phyloP scores from a whole-genome alignment of 2,113 vertebrate species.

The Vireo altiloquus region DNA sequence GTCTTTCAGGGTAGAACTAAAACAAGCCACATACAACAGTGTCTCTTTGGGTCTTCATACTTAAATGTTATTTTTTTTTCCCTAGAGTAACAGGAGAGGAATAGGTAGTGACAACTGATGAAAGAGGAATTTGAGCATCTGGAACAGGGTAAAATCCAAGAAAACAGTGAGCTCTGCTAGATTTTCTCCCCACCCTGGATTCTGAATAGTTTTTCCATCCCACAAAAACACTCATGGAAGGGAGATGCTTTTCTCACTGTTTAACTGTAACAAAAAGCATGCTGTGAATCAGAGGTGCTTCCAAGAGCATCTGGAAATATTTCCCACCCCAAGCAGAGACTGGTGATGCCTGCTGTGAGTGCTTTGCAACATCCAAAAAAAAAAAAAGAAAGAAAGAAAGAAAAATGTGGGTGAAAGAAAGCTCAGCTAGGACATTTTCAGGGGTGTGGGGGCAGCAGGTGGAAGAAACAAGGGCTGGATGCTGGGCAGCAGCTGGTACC shows the following conservation, averaged over 20 bases:
- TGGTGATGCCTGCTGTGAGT: background rate
- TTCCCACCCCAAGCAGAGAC: background rate
- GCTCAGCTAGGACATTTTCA: background rate
- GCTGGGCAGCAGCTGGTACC: background rate
- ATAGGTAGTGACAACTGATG: background rate
- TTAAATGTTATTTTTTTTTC: background rate
- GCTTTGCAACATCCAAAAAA: background rate
- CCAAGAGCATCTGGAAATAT: slow-evolving; percentile 46
- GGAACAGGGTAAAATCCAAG: background rate
- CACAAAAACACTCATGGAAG: background rate
- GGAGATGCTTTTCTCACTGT: background rate
- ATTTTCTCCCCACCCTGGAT: background rate
- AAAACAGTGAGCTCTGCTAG: background rate
- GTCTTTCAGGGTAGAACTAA: background rate
- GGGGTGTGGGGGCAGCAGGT: background rate
- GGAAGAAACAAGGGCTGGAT: background rate
- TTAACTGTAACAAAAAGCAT: background rate
- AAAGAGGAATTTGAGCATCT: slow-evolving; percentile 18
- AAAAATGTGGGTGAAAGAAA: background rate
- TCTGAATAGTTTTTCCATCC: slow-evolving; percentile 21
- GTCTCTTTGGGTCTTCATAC: background rate
- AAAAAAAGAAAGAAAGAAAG: background rate
- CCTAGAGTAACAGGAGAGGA: background rate
- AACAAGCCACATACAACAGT: background rate
- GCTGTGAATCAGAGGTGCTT: slow-evolving; percentile 33